phyloP scores from a whole-genome alignment of 2,888 invertebrate species.

The Barypeithes pellucidus region DNA sequence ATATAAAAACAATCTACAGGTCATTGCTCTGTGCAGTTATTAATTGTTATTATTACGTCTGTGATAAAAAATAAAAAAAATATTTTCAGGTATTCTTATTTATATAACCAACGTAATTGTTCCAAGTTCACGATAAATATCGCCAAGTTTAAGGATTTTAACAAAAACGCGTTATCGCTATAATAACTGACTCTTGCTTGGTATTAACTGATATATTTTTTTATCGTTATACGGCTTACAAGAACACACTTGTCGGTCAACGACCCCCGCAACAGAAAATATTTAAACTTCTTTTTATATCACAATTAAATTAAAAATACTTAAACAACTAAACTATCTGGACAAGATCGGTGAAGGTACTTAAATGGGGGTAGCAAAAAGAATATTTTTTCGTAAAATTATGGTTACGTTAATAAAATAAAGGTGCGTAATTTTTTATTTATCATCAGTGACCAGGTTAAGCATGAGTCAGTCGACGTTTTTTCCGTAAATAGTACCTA shows the following conservation, averaged over 20 bases:
- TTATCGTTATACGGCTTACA: background rate
- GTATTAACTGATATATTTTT: slow-evolving; percentile 21
- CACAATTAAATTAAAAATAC: background rate
- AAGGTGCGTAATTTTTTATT: no score
- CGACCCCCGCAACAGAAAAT: slow-evolving; percentile 7
- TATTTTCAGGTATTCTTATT: slow-evolving; percentile 21
- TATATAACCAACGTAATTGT: background rate
- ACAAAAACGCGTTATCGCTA: slow-evolving; percentile 14
- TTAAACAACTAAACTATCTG: background rate
- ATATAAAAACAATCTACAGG: slow-evolving; percentile 4
- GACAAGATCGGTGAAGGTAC: background rate
- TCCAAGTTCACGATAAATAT: slow-evolving; percentile 37
- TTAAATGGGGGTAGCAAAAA: no score
- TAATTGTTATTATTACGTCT: background rate
- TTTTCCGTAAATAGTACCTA: no score
- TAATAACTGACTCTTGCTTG: slow-evolving; percentile 16
- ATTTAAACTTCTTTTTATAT: slow-evolving; percentile 5
- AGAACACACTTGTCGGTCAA: slow-evolving; percentile 26
- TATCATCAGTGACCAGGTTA: no score
- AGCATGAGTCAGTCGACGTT: no score
- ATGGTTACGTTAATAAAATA: no score
- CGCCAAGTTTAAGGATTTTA: slow-evolving; percentile 33
- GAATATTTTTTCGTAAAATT: no score
- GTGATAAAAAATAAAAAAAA: slow-evolving; percentile 3
- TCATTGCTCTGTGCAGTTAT: background rate